Conservation (phyloP, 2,888 invertebrate species). For the Parnassius mnemosyne region DNA sequence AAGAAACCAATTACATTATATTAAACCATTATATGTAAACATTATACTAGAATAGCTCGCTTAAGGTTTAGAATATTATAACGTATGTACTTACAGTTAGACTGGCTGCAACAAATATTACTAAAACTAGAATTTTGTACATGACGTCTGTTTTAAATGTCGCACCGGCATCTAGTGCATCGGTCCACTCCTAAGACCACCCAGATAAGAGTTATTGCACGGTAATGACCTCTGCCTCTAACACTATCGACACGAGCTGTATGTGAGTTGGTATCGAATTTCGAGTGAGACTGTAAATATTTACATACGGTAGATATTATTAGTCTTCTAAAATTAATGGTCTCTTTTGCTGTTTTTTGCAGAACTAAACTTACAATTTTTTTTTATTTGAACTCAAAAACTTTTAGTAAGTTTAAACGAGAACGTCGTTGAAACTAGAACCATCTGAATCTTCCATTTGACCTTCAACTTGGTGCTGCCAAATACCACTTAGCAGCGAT, state of each 20-base stretch:
- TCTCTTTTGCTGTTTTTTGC: too few relatives aligned
- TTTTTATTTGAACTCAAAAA: too few relatives aligned
- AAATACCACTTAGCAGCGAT: too few relatives aligned
- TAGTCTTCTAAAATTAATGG: too few relatives aligned
- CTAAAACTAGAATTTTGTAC: conserved; percentile 13
- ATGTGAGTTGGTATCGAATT: neutral
- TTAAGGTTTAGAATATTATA: neutral
- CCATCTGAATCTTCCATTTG: too few relatives aligned
- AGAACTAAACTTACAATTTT: too few relatives aligned
- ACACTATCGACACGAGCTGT: neutral
- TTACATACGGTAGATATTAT: neutral
- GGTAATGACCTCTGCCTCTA: conserved; percentile 17
- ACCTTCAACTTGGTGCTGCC: too few relatives aligned
- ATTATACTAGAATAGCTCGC: too few relatives aligned
- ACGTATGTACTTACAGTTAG: conserved; percentile 17
- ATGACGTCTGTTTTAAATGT: conserved; percentile 8
- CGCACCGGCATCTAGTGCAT: conserved; percentile 3
- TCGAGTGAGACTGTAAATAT: neutral
- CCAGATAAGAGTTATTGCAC: neutral
- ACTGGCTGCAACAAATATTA: neutral
- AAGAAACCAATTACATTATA: too few relatives aligned
- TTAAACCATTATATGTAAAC: too few relatives aligned
- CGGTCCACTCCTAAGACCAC: neutral
- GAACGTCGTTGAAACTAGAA: too few relatives aligned
- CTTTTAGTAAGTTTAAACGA: too few relatives aligned